These are phyloP conservation scores for Lycaon pictus DNA, from an alignment of 2,113 vertebrate genomes.

Conservation along the genomic window DNA sequence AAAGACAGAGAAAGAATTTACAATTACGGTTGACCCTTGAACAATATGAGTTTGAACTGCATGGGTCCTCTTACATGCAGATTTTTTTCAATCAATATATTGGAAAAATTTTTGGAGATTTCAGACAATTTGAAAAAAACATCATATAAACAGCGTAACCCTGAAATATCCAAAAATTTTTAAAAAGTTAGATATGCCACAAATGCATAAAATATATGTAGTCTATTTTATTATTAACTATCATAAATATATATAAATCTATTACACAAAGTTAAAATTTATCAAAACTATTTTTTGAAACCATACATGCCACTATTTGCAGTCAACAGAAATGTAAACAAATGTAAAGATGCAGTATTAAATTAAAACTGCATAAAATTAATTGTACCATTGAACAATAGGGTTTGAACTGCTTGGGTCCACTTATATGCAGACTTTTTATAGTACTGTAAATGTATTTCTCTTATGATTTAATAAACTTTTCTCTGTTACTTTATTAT, in stretches of 20 bases:
- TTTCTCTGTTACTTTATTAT: background rate
- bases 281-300: background rate
- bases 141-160: background rate
- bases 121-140: background rate
- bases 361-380: background rate
- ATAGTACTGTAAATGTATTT: background rate
- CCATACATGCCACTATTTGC: background rate
- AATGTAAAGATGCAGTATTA: background rate
- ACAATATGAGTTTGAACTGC: background rate
- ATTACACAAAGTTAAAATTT: background rate
- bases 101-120: background rate
- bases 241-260: background rate
- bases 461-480: background rate
- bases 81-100: background rate
- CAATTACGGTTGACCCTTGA: background rate
- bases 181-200: background rate
- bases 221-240: background rate
- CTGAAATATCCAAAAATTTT: background rate
- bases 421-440: background rate
- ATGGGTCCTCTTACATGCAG: background rate
- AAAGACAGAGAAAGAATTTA: background rate
- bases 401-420: background rate
- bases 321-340: background rate
- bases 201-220: background rate
- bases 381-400: background rate